Evolutionary conservation across 2,888 invertebrate genomes (phyloP).

Genomic region (Acleris cristana): DNA sequence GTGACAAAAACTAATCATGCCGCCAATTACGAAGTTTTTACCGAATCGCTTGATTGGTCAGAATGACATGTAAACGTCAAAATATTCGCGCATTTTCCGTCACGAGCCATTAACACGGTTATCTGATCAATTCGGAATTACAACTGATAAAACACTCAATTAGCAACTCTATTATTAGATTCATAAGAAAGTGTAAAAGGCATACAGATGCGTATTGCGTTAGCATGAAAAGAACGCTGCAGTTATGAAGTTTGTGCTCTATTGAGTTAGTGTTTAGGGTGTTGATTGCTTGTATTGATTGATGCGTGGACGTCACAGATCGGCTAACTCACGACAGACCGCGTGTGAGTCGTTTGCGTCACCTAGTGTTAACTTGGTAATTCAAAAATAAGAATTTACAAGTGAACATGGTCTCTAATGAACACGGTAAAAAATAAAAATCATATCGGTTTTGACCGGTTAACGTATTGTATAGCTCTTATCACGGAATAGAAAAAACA

Average conservation of each 20-base stretch:
- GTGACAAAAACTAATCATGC: not conserved
- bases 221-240: not conserved
- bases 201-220: not conserved
- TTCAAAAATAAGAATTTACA: too few relatives aligned
- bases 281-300: not conserved
- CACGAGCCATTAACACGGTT: conserved; percentile 15
- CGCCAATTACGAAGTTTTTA: not conserved
- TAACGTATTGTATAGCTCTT: too few relatives aligned
- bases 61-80: conserved; percentile 26
- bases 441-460: too few relatives aligned
- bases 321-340: conserved; percentile 8
- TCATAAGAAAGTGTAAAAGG: not conserved
- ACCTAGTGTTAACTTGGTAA: not conserved
- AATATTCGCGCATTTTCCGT: conserved; percentile 5
- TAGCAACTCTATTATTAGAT: conserved; percentile 2
- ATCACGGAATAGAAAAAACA: too few relatives aligned
- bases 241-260: not conserved
- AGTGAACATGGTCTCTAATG: too few relatives aligned
- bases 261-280: not conserved
- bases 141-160: conserved; percentile 2
- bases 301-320: conserved; percentile 1
- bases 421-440: too few relatives aligned
- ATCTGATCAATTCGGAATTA: conserved; percentile 15
- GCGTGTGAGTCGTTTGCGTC: conserved; percentile 6
- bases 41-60: conserved; percentile 1